Percentiles rank a stretch among this genome's conserved stretches.
These are phyloP conservation scores for Artibeus jamaicensis DNA, from an alignment of 2,797 vertebrate species.

Conservation along the genomic window DNA sequence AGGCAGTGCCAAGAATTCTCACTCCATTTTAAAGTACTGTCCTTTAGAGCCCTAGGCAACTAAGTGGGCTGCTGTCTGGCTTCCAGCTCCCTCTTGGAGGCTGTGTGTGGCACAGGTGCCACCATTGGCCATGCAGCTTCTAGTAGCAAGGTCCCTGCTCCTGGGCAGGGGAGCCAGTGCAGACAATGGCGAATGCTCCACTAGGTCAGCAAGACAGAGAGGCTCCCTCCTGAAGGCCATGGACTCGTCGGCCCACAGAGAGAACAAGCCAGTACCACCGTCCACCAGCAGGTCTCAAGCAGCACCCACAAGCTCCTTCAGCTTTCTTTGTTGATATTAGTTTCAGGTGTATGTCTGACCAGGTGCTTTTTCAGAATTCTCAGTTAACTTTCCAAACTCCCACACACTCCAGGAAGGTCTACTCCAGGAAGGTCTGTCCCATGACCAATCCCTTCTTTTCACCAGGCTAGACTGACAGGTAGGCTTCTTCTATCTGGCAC, in stretches of 20 bases:
- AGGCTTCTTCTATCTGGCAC: background rate
- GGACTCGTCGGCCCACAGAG: background rate
- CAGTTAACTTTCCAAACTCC: background rate
- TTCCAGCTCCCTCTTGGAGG: background rate
- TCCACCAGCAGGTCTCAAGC: background rate
- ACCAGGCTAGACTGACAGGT: background rate
- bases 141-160: background rate
- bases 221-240: background rate
- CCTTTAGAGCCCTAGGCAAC: background rate
- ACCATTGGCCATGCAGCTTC: no score
- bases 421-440: no score
- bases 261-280: background rate
- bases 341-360: background rate
- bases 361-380: background rate
- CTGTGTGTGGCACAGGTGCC: background rate
- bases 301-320: background rate
- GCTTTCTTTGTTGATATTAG: background rate
- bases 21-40: background rate
- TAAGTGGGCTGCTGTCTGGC: background rate
- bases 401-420: background rate
- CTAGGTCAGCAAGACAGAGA: background rate
- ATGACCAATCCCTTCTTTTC: background rate
- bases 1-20: background rate
- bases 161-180: background rate
- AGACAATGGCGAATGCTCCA: background rate